Conservation (phyloP, 2,888 invertebrate species). For the Lobophora halterata region DNA sequence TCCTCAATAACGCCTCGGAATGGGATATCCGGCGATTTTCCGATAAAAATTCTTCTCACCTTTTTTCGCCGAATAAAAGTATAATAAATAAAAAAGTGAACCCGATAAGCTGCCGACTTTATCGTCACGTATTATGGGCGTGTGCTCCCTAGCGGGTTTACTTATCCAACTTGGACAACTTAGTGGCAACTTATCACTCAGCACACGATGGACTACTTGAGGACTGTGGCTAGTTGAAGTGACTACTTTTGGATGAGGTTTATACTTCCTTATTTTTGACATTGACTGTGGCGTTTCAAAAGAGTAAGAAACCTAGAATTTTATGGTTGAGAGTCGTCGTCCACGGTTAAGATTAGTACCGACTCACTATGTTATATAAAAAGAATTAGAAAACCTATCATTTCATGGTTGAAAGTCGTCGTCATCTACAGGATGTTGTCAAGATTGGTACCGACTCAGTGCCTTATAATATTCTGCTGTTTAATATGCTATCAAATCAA, state of each 20-base stretch:
- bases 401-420: too few relatives aligned
- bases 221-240: constrained; percentile 25
- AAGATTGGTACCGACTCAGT: too few relatives aligned
- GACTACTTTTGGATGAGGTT: background rate
- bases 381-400: too few relatives aligned
- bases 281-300: too few relatives aligned
- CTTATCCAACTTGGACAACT: constrained; percentile 48
- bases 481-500: too few relatives aligned
- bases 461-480: too few relatives aligned
- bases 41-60: constrained; percentile 7
- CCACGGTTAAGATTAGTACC: too few relatives aligned
- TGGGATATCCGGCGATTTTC: too few relatives aligned
- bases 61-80: constrained; percentile 16
- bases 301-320: too few relatives aligned
- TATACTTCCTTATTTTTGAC: background rate
- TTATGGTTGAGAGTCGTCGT: too few relatives aligned
- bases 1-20: background rate
- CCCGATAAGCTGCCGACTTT: constrained; percentile 26
- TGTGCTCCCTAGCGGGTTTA: constrained; percentile 38
- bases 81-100: constrained; percentile 27
- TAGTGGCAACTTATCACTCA: constrained; percentile 52
- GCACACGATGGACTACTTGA: constrained; percentile 41
- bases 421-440: too few relatives aligned
- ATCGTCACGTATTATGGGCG: constrained; percentile 38
- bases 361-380: too few relatives aligned